These are phyloP conservation scores for Bombyx huttoni DNA, from an alignment of 2,888 invertebrate species.

Conservation along the genomic window DNA sequence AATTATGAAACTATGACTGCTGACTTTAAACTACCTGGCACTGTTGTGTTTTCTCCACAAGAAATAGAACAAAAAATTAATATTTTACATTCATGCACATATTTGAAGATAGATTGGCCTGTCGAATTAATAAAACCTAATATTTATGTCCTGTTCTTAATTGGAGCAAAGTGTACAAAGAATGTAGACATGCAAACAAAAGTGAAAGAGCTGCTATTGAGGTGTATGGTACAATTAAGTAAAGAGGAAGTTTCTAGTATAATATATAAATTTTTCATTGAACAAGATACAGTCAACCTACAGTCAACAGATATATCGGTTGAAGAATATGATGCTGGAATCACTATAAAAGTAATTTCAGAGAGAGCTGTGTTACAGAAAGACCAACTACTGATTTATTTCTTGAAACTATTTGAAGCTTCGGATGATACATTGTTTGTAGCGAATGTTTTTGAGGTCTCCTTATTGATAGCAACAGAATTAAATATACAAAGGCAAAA, in stretches of 20 bases:
- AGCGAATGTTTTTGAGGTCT: slow-evolving; percentile 34
- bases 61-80: slow-evolving; percentile 48
- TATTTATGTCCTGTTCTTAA: slow-evolving; percentile 49
- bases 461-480: slow-evolving; percentile 35
- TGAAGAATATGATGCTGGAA: slow-evolving; percentile 50
- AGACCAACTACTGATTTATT: slow-evolving; percentile 28
- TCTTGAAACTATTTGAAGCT: slow-evolving; percentile 35
- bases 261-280: slow-evolving; percentile 34
- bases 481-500: slow-evolving; percentile 25
- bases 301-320: slow-evolving; percentile 16
- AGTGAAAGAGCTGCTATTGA: slow-evolving; percentile 41
- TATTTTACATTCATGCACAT: slow-evolving; percentile 42
- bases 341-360: slow-evolving; percentile 33
- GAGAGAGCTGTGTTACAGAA: slow-evolving; percentile 19
- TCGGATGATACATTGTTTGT: slow-evolving; percentile 23
- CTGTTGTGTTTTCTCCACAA: slow-evolving; percentile 39
- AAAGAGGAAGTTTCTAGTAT: slow-evolving; percentile 20
- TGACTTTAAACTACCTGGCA: slow-evolving; percentile 34
- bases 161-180: slow-evolving; percentile 43
- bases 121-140: slow-evolving; percentile 39
- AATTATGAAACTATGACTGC: slow-evolving; percentile 23
- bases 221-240: slow-evolving; percentile 32
- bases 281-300: slow-evolving; percentile 13
- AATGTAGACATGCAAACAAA: slow-evolving; percentile 35
- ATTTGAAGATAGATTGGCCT: slow-evolving; percentile 37